Conservation (phyloP, 2,888 invertebrate genomes). For the Euzophera pinguis region DNA sequence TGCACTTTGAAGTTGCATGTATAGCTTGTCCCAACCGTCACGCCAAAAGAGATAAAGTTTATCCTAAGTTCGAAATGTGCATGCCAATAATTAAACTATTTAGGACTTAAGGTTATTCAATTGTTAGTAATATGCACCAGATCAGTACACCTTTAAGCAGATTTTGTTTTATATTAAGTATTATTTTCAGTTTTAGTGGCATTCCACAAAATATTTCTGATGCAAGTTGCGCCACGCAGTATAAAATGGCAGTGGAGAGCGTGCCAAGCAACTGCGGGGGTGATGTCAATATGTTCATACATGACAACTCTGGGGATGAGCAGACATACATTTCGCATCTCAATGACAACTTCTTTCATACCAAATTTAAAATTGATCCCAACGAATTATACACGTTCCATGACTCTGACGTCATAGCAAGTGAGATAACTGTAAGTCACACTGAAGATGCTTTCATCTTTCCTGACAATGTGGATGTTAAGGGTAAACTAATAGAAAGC, state of each 20-base stretch:
- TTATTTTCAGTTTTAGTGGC: constrained; percentile 64
- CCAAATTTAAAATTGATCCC: constrained; percentile 75
- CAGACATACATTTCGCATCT: constrained; percentile 65
- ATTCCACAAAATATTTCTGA: constrained; percentile 76
- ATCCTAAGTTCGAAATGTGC: no score
- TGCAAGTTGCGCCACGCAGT: constrained; percentile 72
- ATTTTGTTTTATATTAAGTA: not conserved
- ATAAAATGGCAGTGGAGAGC: constrained; percentile 72
- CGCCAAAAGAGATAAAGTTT: no score
- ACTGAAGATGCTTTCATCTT: constrained; percentile 70
- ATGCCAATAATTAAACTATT: no score
- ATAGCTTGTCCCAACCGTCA: no score
- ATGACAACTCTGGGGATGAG: constrained; percentile 66
- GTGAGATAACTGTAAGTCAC: constrained; percentile 70
- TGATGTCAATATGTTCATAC: constrained; percentile 69
- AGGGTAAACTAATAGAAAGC: constrained; percentile 50
- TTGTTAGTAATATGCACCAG: no score
- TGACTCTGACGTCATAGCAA: constrained; percentile 71
- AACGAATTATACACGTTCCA: constrained; percentile 75
- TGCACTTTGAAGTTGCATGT: no score
- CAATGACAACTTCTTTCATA: constrained; percentile 67
- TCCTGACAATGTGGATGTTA: constrained; percentile 54
- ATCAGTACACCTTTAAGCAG: no score
- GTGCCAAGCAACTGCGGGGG: constrained; percentile 57
- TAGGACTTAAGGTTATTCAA: no score